Evolutionary conservation across 2,888 invertebrate species (phyloP).

Genomic region (Trachelus troglodyta): DNA sequence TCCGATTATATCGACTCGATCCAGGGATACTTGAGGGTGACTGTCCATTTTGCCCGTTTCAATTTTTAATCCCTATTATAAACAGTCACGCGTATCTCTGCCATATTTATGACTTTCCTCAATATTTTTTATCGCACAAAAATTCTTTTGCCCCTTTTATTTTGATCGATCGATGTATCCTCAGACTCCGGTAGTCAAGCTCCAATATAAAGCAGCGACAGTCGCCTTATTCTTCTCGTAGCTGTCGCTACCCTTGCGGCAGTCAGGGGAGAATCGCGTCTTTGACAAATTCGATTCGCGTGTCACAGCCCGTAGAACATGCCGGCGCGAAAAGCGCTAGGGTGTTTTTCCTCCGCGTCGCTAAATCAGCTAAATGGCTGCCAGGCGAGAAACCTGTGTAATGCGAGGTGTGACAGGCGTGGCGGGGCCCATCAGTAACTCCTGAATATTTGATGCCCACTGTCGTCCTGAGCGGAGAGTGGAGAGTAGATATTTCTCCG

Average conservation of each 20-base stretch:
- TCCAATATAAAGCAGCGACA: conserved; percentile 25
- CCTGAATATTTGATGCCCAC: conserved; percentile 44
- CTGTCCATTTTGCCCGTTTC: background rate
- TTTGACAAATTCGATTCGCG: conserved; percentile 63
- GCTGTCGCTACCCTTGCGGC: background rate
- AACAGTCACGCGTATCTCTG: background rate
- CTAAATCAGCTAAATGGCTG: conserved; percentile 55
- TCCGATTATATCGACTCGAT: conserved; percentile 48
- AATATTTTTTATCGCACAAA: background rate
- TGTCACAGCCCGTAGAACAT: conserved; percentile 56
- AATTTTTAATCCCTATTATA: background rate
- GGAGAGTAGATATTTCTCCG: background rate
- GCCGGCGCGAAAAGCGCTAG: conserved; percentile 49
- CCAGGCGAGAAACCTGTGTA: conserved; percentile 45
- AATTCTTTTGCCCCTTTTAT: background rate
- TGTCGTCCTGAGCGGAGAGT: background rate
- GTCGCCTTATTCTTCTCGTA: conserved; percentile 26
- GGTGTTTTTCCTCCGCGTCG: conserved; percentile 34
- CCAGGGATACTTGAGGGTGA: background rate
- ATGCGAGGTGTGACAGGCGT: conserved; percentile 46
- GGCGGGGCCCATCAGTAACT: conserved; percentile 42
- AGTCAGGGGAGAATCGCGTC: conserved; percentile 31
- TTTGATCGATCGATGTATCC: background rate
- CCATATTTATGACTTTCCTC: background rate
- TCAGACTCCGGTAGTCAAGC: background rate